Base-by-base conservation (phyloP, 2,113 vertebrate genomes). In the Megaceryle maxima region DNA sequence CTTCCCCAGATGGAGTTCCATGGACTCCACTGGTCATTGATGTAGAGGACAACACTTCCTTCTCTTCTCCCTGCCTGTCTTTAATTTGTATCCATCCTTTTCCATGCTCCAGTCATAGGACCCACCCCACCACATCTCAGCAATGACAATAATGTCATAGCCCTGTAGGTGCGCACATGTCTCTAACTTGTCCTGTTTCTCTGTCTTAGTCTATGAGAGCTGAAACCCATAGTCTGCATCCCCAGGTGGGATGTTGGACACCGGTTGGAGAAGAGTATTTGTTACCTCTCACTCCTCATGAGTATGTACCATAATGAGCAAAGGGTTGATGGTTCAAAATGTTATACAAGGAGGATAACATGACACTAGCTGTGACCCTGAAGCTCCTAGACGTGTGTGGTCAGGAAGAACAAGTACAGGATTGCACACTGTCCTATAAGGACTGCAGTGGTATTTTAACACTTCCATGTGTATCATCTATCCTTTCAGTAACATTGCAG, bases 391-490 rank as follows among this genome's bases (percentile, higher is more conserved):
- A 26, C 26, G 33, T 39, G 15, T 1, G 11, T 46, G 24, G 16
- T 22, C 55, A 44, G 68, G 20, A 20, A 21, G 33, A 39, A 55
- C 11, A 57, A 28, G 4, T 7, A 2, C 0, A 6, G 33, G 33
- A 29, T 1, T 76, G 39, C 15, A 69, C 35, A 8, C 14, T 60
- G 16, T 24, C 9, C 29, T 19, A 5, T 39, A 56, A 76, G 33
- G n/a, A 43, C 25, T n/a, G 15, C 31, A 63, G 21, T 22, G 39
- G 13, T 16, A 18, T 83, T 79, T 51, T 7, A 79, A n/a, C 31
- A 33, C 20, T 66, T 51, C 29, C 20, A 5, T 4, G 0, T 20
- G 7, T 28, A 18, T 11, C 0, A 0, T 13, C 39, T 48, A 5
- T 24, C 5, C 51, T 31, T 68, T 37, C 75, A 60, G 31, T 2